Conservation (phyloP, 2,888 invertebrate species). For the Anoplius nigerrimus region DNA sequence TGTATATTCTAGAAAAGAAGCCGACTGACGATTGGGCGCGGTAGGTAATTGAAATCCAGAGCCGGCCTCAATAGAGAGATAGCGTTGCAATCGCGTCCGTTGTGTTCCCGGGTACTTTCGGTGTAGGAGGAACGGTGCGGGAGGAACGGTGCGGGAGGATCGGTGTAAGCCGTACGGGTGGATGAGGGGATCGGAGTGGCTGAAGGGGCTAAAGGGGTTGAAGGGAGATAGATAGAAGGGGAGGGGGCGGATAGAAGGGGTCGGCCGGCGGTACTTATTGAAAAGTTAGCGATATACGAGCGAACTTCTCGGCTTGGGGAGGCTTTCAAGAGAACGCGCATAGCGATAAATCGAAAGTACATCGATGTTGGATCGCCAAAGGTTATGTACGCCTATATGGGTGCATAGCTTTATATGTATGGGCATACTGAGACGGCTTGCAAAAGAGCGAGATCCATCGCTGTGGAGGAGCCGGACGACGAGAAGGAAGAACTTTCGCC, state of each 20-base stretch:
- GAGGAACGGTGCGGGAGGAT: background rate
- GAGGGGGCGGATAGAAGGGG: no score
- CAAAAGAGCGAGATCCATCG: constrained; percentile 31
- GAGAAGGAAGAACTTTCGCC: background rate
- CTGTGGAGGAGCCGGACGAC: background rate
- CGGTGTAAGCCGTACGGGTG: background rate
- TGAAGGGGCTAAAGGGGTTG: background rate
- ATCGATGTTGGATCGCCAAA: constrained; percentile 20
- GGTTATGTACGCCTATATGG: background rate
- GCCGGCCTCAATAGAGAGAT: background rate
- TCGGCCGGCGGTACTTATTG: constrained; percentile 49
- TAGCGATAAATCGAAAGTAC: constrained; percentile 50
- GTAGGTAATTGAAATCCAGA: background rate
- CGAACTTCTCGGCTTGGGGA: constrained; percentile 41
- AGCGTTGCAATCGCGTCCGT: no score
- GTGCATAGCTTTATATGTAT: background rate
- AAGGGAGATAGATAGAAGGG: background rate
- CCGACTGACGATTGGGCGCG: no score
- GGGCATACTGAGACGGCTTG: constrained; percentile 21
- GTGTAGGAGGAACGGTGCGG: background rate
- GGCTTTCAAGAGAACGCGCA: constrained; percentile 18
- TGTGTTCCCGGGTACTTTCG: no score
- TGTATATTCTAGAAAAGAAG: no score
- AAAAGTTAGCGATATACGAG: constrained; percentile 59
- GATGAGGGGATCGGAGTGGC: background rate